Base-by-base conservation (phyloP, 2,888 invertebrate genomes). In the Aporophyla lueneburgensis region DNA sequence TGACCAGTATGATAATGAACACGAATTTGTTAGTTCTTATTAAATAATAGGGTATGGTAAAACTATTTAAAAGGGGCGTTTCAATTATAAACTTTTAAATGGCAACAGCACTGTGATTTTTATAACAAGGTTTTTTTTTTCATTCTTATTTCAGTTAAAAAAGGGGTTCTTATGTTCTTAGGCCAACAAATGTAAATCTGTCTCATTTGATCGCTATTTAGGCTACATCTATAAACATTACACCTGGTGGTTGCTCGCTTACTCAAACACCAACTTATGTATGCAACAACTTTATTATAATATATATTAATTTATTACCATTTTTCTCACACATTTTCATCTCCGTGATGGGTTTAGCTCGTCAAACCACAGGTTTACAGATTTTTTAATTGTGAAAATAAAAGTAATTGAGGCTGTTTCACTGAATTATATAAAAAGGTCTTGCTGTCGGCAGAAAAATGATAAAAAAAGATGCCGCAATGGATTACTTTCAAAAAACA, bases 191-290 rank as follows among this genome's bases (percentile, higher is more conserved):
- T 71, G 49, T 81, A 66, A 78, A 59, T 78, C 71, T 76, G 16
- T 86, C 66, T 82, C 85, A 85, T 61, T 75, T 76, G 56, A 81
- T 88, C 80, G 76, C 83, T 86, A 71, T 74, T 77, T 87, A 86
- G 85, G 83, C 86, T 88, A 87, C 72, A 85, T 88, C 86, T 88
- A 86, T 85, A 76, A 76, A 87, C 91, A 91, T 91, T 91, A 91
- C 92, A 91, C 91, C 87, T 85, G 91, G 89, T 88, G 86, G 87
- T 86, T 89, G 85, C 84, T 89, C 84, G 86, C 91, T 91, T 90
- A 92, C 91, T 88, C 81, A 86, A 84, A 86, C 83, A 84, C 78
- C 78, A 78, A 81, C 81, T 74, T 83, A 86, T 84, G 69, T 80
- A 87, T 85, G 83, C 82, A 83, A 77, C 56, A 81, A 74, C 21